These are phyloP conservation scores for Liopterus haemorrhoidalis DNA, from an alignment of 2,888 invertebrate species.

Conservation along the genomic window DNA sequence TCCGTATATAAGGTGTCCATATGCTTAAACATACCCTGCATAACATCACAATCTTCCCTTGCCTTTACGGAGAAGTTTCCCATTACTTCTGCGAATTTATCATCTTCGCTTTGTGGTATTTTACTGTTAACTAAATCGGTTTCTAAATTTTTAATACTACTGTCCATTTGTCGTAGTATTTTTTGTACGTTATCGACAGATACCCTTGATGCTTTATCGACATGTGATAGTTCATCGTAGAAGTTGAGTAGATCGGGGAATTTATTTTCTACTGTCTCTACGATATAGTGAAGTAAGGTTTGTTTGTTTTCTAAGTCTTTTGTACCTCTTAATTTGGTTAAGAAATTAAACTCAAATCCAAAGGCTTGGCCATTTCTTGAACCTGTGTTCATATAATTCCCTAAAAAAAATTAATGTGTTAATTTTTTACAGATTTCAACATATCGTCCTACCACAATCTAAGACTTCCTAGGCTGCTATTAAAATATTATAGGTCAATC, in stretches of 20 bases:
- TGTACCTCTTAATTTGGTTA: conserved; percentile 87
- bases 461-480: too few relatives aligned
- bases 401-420: too few relatives aligned
- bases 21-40: conserved; percentile 90
- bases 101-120: conserved; percentile 72
- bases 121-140: conserved; percentile 83
- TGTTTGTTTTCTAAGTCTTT: conserved; percentile 91
- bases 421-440: too few relatives aligned
- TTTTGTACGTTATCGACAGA: conserved; percentile 78
- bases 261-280: conserved; percentile 79
- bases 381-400: conserved; percentile 96
- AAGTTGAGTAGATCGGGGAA: conserved; percentile 81
- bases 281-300: conserved; percentile 88
- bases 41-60: conserved; percentile 76
- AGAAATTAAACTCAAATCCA: conserved; percentile 93
- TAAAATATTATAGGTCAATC: too few relatives aligned
- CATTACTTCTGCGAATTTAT: conserved; percentile 83
- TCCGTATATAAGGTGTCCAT: conserved; percentile 83
- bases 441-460: too few relatives aligned
- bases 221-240: conserved; percentile 82
- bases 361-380: conserved; percentile 89
- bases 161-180: conserved; percentile 77
- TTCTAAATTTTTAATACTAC: conserved; percentile 80
- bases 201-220: conserved; percentile 81
- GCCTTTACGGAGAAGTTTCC: conserved; percentile 76